These are phyloP conservation scores for Chrysodeixis includens DNA, from an alignment of 2,888 invertebrate genomes.

Conservation along the genomic window DNA sequence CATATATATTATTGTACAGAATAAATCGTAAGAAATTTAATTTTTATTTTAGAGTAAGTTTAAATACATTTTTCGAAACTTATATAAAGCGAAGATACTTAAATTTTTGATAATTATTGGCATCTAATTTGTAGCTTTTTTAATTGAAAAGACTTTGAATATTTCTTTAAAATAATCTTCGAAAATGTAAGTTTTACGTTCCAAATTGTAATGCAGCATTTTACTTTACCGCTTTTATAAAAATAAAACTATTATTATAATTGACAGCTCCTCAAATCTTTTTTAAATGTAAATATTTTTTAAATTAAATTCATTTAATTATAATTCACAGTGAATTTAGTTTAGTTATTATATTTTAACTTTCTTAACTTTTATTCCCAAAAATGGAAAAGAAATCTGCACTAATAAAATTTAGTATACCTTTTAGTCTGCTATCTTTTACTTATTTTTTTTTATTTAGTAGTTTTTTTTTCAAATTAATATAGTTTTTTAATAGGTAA, in stretches of 20 bases:
- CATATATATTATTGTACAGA: conserved; percentile 68
- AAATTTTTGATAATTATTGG: conserved; percentile 52
- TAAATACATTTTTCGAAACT: conserved; percentile 42
- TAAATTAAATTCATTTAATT: conserved; percentile 41
- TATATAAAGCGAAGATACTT: conserved; percentile 67
- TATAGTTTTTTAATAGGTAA: conserved; percentile 83
- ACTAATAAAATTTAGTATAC: conserved; percentile 33
- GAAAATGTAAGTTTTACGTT: conserved; percentile 13
- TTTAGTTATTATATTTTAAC: conserved; percentile 44
- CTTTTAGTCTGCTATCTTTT: conserved; percentile 39
- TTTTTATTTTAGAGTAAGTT: conserved; percentile 59
- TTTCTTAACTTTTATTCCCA: conserved; percentile 22
- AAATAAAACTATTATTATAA: conserved; percentile 13
- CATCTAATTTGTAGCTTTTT: conserved; percentile 22
- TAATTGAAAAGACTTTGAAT: conserved; percentile 32
- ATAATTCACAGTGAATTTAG: conserved; percentile 55
- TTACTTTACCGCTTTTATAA: conserved; percentile 26
- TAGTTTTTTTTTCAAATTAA: conserved; percentile 68
- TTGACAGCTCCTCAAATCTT: conserved; percentile 48
- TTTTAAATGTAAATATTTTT: conserved; percentile 63
- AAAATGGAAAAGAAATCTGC: conserved; percentile 33
- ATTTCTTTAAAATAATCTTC: conserved; percentile 23
- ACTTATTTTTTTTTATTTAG: conserved; percentile 37
- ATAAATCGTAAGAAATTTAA: conserved; percentile 62
- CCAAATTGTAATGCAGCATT: conserved; percentile 44